Conservation (phyloP, 2,888 invertebrate species). For the Teinopalpus imperialis region DNA sequence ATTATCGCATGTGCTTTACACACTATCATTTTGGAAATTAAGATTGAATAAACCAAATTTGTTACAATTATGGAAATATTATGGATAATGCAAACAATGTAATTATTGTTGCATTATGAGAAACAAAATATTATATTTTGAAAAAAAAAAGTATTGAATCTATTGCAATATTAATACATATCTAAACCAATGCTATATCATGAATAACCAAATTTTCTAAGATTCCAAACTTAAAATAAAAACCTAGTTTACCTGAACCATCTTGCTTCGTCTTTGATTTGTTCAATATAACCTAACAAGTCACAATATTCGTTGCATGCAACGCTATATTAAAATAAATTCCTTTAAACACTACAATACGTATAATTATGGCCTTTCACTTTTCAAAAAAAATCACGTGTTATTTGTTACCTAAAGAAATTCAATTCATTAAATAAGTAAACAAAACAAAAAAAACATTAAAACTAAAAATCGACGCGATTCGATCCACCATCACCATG, state of each 20-base stretch:
- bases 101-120: no score
- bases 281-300: constrained; percentile 14
- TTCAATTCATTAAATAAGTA: constrained; percentile 25
- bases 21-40: no score
- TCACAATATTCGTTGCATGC: constrained; percentile 16
- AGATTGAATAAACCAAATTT: background rate
- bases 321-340: constrained; percentile 1
- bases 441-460: constrained; percentile 30
- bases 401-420: constrained; percentile 23
- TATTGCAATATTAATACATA: no score
- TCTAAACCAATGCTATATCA: no score
- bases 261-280: constrained; percentile 43
- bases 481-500: constrained; percentile 24
- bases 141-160: no score
- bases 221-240: no score
- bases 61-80: no score
- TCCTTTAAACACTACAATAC: background rate
- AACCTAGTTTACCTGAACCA: constrained; percentile 63
- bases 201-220: no score
- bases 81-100: no score
- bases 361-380: constrained; percentile 1
- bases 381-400: background rate
- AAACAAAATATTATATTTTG: no score
- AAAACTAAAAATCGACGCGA: constrained; percentile 25
- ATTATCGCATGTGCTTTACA: no score